Evolutionary conservation across 2,797 vertebrate genomes (phyloP).

Genomic region (Rhabdomys pumilio): DNA sequence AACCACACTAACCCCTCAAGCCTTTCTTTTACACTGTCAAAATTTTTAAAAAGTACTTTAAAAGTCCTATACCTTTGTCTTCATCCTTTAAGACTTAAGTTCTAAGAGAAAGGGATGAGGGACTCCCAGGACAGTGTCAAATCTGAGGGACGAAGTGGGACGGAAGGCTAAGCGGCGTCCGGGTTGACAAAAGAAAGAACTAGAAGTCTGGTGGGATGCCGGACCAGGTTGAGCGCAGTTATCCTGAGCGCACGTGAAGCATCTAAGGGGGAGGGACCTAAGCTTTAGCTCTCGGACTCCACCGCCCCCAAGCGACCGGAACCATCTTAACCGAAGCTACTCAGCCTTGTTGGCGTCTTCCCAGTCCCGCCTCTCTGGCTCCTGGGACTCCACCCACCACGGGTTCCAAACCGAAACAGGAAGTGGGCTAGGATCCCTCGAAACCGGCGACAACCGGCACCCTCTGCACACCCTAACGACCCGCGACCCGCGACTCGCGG

Average conservation of each 20-base stretch:
- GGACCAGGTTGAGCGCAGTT: neutral
- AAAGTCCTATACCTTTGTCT: constrained; percentile 81
- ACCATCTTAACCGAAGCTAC: accelerated
- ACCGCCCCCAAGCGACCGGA: constrained; percentile 47
- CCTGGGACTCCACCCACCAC: accelerated
- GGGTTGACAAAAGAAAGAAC: neutral
- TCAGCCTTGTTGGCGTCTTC: constrained; percentile 46
- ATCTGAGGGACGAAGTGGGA: neutral
- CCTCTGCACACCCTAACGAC: no score
- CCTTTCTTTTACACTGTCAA: neutral
- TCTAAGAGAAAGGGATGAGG: constrained; percentile 43
- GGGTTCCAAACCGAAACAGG: neutral
- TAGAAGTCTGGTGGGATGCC: neutral
- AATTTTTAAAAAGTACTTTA: constrained; percentile 47
- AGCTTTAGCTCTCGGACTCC: neutral
- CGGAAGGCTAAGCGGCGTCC: neutral
- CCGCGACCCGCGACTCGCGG: no score
- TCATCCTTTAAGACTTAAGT: constrained; percentile 54
- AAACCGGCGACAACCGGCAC: neutral
- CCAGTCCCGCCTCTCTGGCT: constrained; percentile 20
- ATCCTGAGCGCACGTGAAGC: neutral
- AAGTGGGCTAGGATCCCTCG: constrained; percentile 28
- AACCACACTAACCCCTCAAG: neutral
- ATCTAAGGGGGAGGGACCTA: neutral
- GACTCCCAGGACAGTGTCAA: neutral